Evolutionary conservation across 2,888 invertebrate genomes (phyloP).

Genomic region (Argyresthia goedartella): DNA sequence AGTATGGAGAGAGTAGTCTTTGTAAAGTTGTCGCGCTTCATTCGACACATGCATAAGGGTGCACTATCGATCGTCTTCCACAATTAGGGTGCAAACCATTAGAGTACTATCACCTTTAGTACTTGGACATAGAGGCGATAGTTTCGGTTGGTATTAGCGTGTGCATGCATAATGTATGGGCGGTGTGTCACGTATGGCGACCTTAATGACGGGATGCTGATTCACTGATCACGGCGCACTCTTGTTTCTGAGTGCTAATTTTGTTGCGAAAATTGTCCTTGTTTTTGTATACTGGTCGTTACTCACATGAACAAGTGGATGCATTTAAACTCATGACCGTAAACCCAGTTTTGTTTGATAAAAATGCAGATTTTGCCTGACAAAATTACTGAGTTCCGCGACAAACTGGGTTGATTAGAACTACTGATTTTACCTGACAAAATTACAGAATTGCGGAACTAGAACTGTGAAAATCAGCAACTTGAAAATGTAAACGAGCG

Average conservation of each 20-base stretch:
- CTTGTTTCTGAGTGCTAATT: neutral
- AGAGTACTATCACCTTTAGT: neutral
- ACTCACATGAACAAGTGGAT: too few species aligned
- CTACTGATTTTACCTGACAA: too few species aligned
- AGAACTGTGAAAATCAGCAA: too few species aligned
- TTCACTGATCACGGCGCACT: neutral
- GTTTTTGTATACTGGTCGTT: too few species aligned
- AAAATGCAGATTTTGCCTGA: too few species aligned
- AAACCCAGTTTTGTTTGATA: too few species aligned
- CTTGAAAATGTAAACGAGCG: too few species aligned
- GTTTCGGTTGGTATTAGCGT: neutral
- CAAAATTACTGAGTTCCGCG: too few species aligned
- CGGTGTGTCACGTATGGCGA: neutral
- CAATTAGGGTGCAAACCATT: neutral
- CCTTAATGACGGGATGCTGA: conserved; percentile 4
- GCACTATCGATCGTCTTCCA: conserved; percentile 21
- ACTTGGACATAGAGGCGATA: neutral
- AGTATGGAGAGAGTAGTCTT: neutral
- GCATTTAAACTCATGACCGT: too few species aligned
- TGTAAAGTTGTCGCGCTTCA: conserved; percentile 16
- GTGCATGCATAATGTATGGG: conserved; percentile 22
- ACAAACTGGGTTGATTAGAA: too few species aligned
- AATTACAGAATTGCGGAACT: too few species aligned
- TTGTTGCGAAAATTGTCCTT: too few species aligned
- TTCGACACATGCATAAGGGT: conserved; percentile 14